Conservation (phyloP, 2,888 invertebrate genomes). For the Yponomeuta evonymella region DNA sequence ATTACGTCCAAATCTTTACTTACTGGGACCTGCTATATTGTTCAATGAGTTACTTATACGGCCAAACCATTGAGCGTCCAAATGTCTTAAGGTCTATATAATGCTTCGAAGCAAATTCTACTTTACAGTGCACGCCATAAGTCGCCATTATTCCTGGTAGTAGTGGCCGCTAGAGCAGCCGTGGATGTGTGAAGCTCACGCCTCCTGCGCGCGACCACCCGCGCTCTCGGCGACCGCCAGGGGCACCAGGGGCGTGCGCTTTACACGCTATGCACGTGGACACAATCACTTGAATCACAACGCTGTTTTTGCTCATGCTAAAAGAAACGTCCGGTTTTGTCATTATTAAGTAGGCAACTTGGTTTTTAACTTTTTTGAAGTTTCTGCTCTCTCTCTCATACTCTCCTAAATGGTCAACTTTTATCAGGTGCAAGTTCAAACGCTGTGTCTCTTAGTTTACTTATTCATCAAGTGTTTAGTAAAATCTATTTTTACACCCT, state of each 20-base stretch:
- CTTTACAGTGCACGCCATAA: neutral
- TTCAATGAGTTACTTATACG: constrained; percentile 48
- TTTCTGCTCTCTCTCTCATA: neutral
- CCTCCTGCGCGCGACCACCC: constrained; percentile 65
- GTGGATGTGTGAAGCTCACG: constrained; percentile 65
- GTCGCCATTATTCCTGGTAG: neutral
- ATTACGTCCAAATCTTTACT: constrained; percentile 64
- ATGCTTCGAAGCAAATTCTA: constrained; percentile 17
- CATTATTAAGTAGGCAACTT: constrained; percentile 5
- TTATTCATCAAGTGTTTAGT: too few species aligned
- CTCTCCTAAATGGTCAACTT: too few species aligned
- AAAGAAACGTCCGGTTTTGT: constrained; percentile 17
- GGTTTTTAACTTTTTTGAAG: neutral
- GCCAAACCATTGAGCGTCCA: constrained; percentile 19
- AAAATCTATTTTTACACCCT: too few species aligned
- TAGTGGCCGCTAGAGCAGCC: constrained; percentile 20
- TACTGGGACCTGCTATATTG: constrained; percentile 54
- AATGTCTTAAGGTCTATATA: constrained; percentile 32
- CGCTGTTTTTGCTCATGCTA: constrained; percentile 19
- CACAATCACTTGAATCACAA: constrained; percentile 16
- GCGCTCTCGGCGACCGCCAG: constrained; percentile 53
- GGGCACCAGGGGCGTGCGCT: constrained; percentile 40
- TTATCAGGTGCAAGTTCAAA: too few species aligned
- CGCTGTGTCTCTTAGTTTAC: too few species aligned
- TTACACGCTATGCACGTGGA: constrained; percentile 36